phyloP scores from a whole-genome alignment of 2,113 vertebrate species.

The Pituophis catenifer region DNA sequence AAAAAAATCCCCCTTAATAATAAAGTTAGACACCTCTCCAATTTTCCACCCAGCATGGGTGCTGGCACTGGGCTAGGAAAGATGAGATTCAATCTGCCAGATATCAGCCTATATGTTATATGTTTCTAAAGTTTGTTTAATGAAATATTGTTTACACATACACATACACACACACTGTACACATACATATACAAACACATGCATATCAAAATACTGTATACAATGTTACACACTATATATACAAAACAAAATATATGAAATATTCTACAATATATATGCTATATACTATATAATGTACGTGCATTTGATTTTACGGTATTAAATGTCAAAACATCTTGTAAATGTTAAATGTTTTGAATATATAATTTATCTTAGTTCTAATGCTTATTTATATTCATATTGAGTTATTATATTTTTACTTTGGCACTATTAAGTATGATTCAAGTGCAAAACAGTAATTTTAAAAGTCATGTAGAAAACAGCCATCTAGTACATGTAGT shows the following conservation, averaged over 20 bases:
- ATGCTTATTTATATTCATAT: background rate
- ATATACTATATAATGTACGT: background rate
- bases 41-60: background rate
- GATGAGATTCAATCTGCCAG: background rate
- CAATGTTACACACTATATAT: background rate
- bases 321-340: background rate
- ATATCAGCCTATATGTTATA: background rate
- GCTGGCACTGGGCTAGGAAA: background rate
- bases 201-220: background rate
- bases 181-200: background rate
- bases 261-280: background rate
- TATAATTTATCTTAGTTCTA: background rate
- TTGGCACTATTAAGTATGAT: background rate
- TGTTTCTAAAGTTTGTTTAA: background rate
- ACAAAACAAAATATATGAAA: background rate
- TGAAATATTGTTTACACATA: background rate
- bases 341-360: background rate
- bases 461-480: background rate
- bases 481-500: background rate
- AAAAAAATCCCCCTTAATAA: background rate
- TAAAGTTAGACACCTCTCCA: background rate
- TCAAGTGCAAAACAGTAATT: background rate
- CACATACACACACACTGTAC: background rate
- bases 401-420: background rate
- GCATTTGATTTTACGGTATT: background rate